Percentiles rank a stretch among this genome's conserved stretches.
phyloP scores from a whole-genome alignment of 2,113 vertebrate genomes.

The Ceyx margarethae region DNA sequence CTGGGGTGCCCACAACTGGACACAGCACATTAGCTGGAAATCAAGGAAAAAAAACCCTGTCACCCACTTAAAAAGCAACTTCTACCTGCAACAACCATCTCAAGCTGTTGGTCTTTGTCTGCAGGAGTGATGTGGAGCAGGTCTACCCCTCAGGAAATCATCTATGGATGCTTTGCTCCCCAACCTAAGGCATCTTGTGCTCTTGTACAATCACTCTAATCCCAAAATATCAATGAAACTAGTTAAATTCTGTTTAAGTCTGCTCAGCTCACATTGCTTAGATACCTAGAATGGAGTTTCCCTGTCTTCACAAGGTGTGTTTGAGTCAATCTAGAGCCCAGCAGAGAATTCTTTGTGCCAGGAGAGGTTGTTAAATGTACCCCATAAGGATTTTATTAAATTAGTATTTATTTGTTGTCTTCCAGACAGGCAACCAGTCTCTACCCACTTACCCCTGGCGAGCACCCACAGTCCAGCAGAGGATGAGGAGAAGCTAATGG shows the following conservation, averaged over 20 bases:
- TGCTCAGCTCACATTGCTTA: background rate
- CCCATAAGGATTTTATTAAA: background rate
- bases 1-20: too few relatives aligned
- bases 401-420: background rate
- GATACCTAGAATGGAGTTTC: background rate
- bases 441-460: slow-evolving; percentile 80
- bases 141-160: accelerated
- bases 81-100: background rate
- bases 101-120: background rate
- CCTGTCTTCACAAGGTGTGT: background rate
- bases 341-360: background rate
- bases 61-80: background rate
- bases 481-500: slow-evolving; percentile 76
- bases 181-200: background rate
- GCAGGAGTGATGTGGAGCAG: background rate
- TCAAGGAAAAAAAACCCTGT: background rate
- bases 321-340: background rate
- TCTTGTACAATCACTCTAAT: background rate
- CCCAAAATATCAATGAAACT: background rate
- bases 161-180: background rate
- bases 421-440: slow-evolving; percentile 77
- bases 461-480: slow-evolving; percentile 59
- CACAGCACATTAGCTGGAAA: background rate
- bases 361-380: background rate
- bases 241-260: background rate